Base-by-base conservation (phyloP, 2,888 invertebrate species). In the Steinernema carpocapsae region DNA sequence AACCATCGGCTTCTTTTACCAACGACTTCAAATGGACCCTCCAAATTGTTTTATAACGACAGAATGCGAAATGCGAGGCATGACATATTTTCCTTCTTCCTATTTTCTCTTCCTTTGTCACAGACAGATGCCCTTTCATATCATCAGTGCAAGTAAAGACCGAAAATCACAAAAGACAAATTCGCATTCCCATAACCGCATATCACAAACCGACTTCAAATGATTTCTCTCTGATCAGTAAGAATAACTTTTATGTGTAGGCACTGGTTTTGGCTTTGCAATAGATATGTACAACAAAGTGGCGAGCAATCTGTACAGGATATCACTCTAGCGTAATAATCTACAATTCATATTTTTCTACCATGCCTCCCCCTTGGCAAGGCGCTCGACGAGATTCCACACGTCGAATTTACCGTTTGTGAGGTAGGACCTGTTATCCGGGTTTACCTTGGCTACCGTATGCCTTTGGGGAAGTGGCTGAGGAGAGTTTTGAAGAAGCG, bases 331-430 rank as follows among this genome's bases (percentile, higher is more conserved):
- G n/a, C 48, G 14, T 17, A 48, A n/a, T n/a, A 48, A 48, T 48
- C 17, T 19, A 48, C n/a, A n/a, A 48, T n/a, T 48, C 48, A 14
- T 14, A 19, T n/a, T 4, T 17, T 19, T 48, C n/a, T 48, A 48
- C n/a, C 17, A 48, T 3, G 19, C 14, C 14, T 37, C 37, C 3
- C 64, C 64, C 17, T 64, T 29, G 7, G 64, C 64, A 29, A 17
- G 17, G 64, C 64, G 17, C 26, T 64, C 64, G 32, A 64, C 29
- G 29, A 64, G 19, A 6, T 32, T 64, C 32, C 29, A 26, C 17
- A 64, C 19, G 19, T 64, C 64, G 64, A 64, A 64, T 32, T 29
- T 32, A 32, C 64, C 64, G 14, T 64, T 32, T 64, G 3, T 64
- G 17, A 64, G n/a, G 48, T 48, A 48, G 6, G 7, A 19, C 19